Evolutionary conservation across 2,888 invertebrate genomes (phyloP).

Genomic region (Beris morrisii): DNA sequence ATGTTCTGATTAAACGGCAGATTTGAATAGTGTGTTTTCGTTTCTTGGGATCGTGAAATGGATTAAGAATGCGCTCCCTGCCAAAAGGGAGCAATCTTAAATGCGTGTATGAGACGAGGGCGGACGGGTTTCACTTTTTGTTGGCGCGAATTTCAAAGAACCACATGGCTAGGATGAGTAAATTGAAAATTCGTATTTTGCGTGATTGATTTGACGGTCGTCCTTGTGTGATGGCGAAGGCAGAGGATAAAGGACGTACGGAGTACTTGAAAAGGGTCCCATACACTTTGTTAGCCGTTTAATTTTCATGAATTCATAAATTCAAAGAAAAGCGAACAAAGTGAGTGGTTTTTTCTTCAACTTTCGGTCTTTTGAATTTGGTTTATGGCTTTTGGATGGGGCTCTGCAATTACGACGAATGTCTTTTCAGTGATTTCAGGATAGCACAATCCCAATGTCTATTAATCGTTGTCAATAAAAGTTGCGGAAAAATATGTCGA

Average conservation of each 20-base stretch:
- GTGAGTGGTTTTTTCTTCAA: slow-evolving; percentile 5
- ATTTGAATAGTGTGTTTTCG: slow-evolving; percentile 30
- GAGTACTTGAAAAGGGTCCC: slow-evolving; percentile 8
- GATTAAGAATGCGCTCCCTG: neutral
- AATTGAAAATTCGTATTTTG: slow-evolving; percentile 35
- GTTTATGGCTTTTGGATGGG: no score
- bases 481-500: no score
- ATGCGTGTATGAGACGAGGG: slow-evolving; percentile 7
- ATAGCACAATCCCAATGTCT: no score
- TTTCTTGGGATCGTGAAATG: slow-evolving; percentile 1
- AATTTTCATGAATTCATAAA: slow-evolving; percentile 17
- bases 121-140: slow-evolving; percentile 21
- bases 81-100: slow-evolving; percentile 33
- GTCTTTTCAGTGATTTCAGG: no score
- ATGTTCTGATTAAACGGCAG: slow-evolving; percentile 40
- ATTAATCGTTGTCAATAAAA: no score
- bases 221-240: neutral
- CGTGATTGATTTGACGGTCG: slow-evolving; percentile 34
- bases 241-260: no score
- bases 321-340: slow-evolving; percentile 9
- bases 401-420: no score
- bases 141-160: slow-evolving; percentile 27
- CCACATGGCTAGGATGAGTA: slow-evolving; percentile 30
- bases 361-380: no score
- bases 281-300: slow-evolving; percentile 17